Conservation (phyloP, 2,888 invertebrate species). For the Conops quadrifasciatus region DNA sequence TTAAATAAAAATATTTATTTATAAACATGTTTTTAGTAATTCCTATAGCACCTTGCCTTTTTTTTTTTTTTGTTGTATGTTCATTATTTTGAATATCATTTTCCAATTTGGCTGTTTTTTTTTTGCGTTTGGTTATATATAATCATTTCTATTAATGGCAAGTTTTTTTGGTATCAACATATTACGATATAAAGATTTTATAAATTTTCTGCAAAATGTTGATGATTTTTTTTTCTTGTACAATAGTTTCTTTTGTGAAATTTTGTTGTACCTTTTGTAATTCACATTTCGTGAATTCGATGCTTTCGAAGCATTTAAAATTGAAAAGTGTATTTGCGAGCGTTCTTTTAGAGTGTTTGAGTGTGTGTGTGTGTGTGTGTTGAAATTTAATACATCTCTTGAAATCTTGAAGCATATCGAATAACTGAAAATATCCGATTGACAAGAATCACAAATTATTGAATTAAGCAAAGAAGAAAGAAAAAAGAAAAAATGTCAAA, state of each 20-base stretch:
- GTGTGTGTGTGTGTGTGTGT: constrained; percentile 44
- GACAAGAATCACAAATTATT: constrained; percentile 22
- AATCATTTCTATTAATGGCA: too few species aligned
- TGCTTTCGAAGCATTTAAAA: constrained; percentile 26
- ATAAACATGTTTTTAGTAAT: not conserved
- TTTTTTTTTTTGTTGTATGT: constrained; percentile 16
- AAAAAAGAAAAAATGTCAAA: constrained; percentile 1
- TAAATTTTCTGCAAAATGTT: not conserved
- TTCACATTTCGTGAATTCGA: constrained; percentile 56
- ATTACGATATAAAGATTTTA: constrained; percentile 5
- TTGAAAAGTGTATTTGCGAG: constrained; percentile 23
- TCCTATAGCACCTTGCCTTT: not conserved
- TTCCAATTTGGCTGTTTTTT: constrained; percentile 5
- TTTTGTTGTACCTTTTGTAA: constrained; percentile 31
- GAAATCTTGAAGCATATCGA: constrained; percentile 30
- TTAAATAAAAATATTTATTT: not conserved
- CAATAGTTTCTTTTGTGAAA: constrained; percentile 15
- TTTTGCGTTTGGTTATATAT: not conserved
- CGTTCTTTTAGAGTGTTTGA: constrained; percentile 47
- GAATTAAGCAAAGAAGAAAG: constrained; percentile 15
- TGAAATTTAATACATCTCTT: constrained; percentile 33
- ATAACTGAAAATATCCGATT: constrained; percentile 27
- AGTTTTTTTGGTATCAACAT: constrained; percentile 9
- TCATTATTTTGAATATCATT: not conserved
- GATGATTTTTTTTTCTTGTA: constrained; percentile 1